These are phyloP conservation scores for Iguana delicatissima DNA, from an alignment of 2,797 vertebrate genomes.

Conservation along the genomic window DNA sequence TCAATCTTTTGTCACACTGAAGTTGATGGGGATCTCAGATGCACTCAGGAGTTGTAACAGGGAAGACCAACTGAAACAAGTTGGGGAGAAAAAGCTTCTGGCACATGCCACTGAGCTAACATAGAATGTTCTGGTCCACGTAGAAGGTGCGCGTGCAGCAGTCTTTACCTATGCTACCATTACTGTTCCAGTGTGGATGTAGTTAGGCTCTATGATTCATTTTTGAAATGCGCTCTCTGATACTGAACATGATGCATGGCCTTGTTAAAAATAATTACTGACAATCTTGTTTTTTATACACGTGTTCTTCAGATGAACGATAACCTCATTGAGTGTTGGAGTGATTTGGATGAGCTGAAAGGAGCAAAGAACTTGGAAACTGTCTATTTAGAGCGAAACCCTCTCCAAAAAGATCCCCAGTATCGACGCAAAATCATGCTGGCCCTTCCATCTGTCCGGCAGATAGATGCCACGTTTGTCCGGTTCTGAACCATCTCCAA, in stretches of 20 bases:
- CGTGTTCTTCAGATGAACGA: conserved; percentile 92
- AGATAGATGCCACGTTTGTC: conserved; percentile 98
- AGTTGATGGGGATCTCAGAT: not conserved
- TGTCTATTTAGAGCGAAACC: conserved; percentile 96
- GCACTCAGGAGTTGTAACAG: not conserved
- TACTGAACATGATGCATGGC: not conserved
- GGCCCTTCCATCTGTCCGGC: conserved; percentile 92
- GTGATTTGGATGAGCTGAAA: conserved; percentile 95
- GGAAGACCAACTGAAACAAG: not conserved
- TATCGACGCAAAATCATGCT: conserved; percentile 98
- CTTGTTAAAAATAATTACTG: not conserved
- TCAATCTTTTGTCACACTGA: not conserved
- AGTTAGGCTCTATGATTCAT: not conserved
- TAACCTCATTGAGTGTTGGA: conserved; percentile 97
- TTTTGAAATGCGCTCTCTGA: not conserved
- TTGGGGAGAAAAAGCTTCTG: not conserved
- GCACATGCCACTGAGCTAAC: not conserved
- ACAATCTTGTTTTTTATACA: rapidly evolving
- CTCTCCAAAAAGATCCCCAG: conserved; percentile 96
- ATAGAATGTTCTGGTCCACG: not conserved
- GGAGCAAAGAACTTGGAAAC: conserved; percentile 93
- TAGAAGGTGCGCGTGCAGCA: not conserved
- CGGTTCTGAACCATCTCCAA: conserved; percentile 87
- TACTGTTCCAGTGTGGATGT: not conserved
- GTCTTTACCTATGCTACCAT: not conserved